Base-by-base conservation (phyloP, 2,113 vertebrate genomes). In the Paraplagusia blochii region DNA sequence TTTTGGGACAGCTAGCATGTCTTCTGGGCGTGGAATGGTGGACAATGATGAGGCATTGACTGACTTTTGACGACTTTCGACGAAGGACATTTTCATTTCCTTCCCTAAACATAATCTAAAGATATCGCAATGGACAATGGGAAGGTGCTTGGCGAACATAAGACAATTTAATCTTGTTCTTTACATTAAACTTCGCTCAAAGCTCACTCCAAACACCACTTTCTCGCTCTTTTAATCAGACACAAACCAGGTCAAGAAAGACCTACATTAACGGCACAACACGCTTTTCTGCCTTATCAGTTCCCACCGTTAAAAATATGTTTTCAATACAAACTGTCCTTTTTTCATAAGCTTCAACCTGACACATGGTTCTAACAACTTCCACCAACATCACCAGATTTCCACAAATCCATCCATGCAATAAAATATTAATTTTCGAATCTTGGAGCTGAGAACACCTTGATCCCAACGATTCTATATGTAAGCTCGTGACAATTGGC, bases 91-190 rank as follows among this genome's bases (percentile, higher is more conserved):
- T 65, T 77, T 55, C 12, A 35, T 44, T 44, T 58, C 11, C 19
- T 12, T n/a, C n/a, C 9, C 36, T 14, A 44, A 19, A 5, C 35
- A 40, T n/a, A 44, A 50, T 6, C 52, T 40, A 33, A 70, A 68
- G 12, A 62, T 16, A 35, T 36, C 50, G 67, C 59, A 71, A 61
- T 77, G 69, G 65, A 66, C 71, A 55, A 71, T 79, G 80, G 49
- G 43, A 69, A 76, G 39, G 89, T 89, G 88, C 87, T 90, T 89
- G 78, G 80, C 74, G 53, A 79, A 85, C 87, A 67, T 83, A 22
- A 54, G 50, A 42, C 43, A 46, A 46, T 5, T 36, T 38, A 43
- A 39, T 4, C 14, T 44, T 38, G 29, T 47, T 14, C 49, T 49
- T 52, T 55, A 19, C 11, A 51, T 18, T 13, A 6, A 9, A 10